phyloP scores from a whole-genome alignment of 2,888 invertebrate species.

The Ectemnius continuus region DNA sequence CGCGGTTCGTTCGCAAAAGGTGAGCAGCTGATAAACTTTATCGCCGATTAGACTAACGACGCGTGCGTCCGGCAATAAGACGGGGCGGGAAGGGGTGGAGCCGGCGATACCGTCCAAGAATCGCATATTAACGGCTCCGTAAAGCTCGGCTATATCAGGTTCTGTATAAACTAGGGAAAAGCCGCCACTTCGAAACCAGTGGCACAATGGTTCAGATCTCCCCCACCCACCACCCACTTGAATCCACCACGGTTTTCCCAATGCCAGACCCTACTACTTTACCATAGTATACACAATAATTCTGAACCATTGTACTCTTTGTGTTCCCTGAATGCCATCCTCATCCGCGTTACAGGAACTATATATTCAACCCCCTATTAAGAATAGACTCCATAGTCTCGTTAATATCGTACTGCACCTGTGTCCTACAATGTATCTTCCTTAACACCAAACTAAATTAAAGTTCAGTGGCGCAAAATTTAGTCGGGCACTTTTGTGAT shows the following conservation, averaged over 20 bases:
- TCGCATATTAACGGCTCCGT: conserved; percentile 8
- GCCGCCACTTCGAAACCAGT: conserved; percentile 2
- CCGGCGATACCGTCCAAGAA: neutral
- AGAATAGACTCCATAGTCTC: no score
- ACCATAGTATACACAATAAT: neutral
- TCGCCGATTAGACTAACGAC: conserved; percentile 3
- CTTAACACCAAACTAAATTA: no score
- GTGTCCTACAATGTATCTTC: no score
- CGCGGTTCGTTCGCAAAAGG: conserved; percentile 45
- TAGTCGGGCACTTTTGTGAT: no score
- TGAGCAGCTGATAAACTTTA: conserved; percentile 33
- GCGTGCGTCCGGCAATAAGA: neutral
- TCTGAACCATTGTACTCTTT: conserved; percentile 1
- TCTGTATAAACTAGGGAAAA: conserved; percentile 1
- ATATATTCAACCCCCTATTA: no score
- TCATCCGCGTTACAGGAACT: neutral
- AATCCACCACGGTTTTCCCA: no score
- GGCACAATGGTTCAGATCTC: no score
- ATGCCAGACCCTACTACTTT: neutral
- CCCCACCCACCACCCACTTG: no score
- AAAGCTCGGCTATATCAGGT: no score
- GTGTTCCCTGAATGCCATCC: neutral
- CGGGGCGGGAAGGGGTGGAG: neutral
- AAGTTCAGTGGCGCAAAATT: no score
- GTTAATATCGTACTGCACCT: neutral